Conservation (phyloP, 2,888 invertebrate genomes). For the Phengaris alcon region DNA sequence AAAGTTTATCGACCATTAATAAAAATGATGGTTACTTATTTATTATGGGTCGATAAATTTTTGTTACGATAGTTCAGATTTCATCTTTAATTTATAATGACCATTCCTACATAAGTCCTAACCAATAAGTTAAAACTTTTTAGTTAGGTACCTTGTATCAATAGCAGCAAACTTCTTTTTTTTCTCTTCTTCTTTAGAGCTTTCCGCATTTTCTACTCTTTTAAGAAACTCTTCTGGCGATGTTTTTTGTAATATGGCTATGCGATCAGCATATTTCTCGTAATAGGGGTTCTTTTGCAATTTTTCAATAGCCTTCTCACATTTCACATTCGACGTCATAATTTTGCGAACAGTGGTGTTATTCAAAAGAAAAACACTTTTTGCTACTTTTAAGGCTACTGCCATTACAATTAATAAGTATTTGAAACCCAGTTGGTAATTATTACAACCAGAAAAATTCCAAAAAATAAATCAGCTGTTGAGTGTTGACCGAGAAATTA, state of each 20-base stretch:
- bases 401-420: conserved; percentile 43
- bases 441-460: background rate
- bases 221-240: conserved; percentile 87
- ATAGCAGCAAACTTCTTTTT: conserved; percentile 59
- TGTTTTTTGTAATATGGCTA: conserved; percentile 85
- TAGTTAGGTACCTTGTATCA: conserved; percentile 55
- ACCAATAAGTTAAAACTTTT: background rate
- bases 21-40: too few relatives aligned
- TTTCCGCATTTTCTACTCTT: conserved; percentile 78
- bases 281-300: conserved; percentile 86
- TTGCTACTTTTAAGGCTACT: conserved; percentile 36
- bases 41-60: too few relatives aligned
- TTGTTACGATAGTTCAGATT: too few relatives aligned
- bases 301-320: conserved; percentile 76
- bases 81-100: too few relatives aligned
- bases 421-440: background rate
- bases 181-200: conserved; percentile 56
- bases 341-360: conserved; percentile 47
- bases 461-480: background rate
- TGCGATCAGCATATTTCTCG: conserved; percentile 89
- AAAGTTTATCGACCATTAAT: too few relatives aligned
- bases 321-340: conserved; percentile 58
- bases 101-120: background rate
- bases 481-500: background rate
- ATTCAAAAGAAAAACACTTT: conserved; percentile 38